A percentile compares a stretch with the other conserved stretches of the same genome.
Conservation (phyloP, 1,140 invertebrate genomes). For the Aphelenchoides avenae region DNA sequence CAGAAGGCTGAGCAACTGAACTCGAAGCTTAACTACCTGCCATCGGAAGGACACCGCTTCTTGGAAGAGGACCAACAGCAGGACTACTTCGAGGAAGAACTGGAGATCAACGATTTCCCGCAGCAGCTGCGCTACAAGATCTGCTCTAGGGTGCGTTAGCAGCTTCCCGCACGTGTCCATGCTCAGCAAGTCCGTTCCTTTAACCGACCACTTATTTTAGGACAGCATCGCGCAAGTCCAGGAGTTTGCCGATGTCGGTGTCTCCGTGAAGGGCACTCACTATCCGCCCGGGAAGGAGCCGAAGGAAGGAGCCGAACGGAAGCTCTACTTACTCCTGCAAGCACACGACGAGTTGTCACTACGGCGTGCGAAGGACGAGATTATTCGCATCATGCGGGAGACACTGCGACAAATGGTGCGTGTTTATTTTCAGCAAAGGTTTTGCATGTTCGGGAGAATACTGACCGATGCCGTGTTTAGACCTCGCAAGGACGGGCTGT, state of each 20-base stretch:
- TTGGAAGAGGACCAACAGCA: conserved; percentile 64
- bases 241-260: conserved; percentile 96
- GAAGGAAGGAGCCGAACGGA: conserved; percentile 79
- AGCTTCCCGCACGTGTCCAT: background rate
- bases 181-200: conserved; percentile 12
- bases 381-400: conserved; percentile 93
- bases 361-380: conserved; percentile 95
- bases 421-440: too few species aligned
- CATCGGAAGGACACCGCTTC: conserved; percentile 68
- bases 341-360: conserved; percentile 93
- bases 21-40: conserved; percentile 92
- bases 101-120: conserved; percentile 99
- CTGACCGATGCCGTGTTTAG: too few species aligned
- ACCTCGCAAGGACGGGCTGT: too few species aligned
- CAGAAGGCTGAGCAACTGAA: conserved; percentile 84
- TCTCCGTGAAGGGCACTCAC: conserved; percentile 96
- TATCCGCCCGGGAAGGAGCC: conserved; percentile 77
- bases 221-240: conserved; percentile 95
- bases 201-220: conserved; percentile 60
- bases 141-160: conserved; percentile 76
- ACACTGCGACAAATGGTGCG: conserved; percentile 60
- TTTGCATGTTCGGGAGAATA: too few species aligned
- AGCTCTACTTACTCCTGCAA: conserved; percentile 96
- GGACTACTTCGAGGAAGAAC: conserved; percentile 93
- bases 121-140: conserved; percentile 95